Percentiles rank a stretch among this genome's conserved stretches.
Evolutionary conservation across 2,113 vertebrate species (phyloP).

Genomic region (Corythaixoides concolor): DNA sequence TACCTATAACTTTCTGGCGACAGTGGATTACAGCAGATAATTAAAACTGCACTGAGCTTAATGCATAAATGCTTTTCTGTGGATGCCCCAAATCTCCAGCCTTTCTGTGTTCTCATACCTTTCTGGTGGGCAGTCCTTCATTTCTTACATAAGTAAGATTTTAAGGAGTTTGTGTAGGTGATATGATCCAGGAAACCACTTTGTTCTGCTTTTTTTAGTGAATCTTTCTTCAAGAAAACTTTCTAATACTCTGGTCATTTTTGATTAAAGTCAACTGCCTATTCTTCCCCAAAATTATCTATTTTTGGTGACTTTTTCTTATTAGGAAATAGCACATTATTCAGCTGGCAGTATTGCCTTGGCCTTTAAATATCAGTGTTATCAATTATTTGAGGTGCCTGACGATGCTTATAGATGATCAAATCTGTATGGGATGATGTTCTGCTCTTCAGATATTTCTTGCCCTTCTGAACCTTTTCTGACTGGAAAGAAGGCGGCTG

Average conservation of each 20-base stretch:
- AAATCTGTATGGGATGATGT: neutral
- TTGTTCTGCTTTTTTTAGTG: neutral
- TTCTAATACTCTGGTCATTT: neutral
- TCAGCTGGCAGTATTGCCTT: neutral
- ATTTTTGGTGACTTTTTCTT: neutral
- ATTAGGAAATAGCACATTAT: neutral
- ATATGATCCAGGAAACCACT: neutral
- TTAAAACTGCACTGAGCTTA: neutral
- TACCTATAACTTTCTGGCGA: neutral
- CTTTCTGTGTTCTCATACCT: neutral
- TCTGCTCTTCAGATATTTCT: neutral
- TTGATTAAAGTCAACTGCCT: neutral
- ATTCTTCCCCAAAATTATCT: neutral
- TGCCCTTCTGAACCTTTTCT: neutral
- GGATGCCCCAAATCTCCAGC: neutral
- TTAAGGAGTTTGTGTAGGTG: neutral
- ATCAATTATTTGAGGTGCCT: neutral
- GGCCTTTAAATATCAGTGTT: neutral
- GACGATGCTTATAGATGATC: neutral
- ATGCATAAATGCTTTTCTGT: neutral
- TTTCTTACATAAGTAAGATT: neutral
- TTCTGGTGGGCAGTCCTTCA: neutral
- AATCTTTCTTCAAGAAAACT: neutral
- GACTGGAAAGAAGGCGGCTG: neutral
- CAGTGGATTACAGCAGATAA: neutral